Evolutionary conservation across 2,113 vertebrate genomes (phyloP).

Genomic region (Cnemophilus loriae): DNA sequence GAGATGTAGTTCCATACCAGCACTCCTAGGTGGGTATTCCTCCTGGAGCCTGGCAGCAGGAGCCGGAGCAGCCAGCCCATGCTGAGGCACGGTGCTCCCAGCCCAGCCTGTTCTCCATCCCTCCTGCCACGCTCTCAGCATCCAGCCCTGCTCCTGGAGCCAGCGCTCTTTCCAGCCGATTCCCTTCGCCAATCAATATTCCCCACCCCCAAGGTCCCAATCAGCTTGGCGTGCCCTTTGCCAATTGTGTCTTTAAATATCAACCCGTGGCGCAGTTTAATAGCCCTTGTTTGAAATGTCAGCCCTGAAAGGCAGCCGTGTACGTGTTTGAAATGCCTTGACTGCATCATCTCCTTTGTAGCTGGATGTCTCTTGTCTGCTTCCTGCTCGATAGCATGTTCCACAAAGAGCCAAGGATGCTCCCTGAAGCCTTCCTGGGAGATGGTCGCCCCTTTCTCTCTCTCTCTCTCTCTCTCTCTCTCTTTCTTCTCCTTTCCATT

Average conservation of each 20-base stretch:
- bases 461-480: background rate
- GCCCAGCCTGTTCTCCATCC: background rate
- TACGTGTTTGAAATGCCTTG: constrained; percentile 57
- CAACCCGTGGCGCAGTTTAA: background rate
- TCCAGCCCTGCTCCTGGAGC: background rate
- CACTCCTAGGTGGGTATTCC: background rate
- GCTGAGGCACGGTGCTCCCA: background rate
- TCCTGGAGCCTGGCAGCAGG: background rate
- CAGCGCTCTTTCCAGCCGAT: background rate
- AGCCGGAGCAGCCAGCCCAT: background rate
- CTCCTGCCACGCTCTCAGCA: background rate
- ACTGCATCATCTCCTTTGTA: constrained; percentile 34
- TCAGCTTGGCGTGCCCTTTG: constrained; percentile 38
- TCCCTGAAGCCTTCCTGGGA: constrained; percentile 43
- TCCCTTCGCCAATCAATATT: background rate
- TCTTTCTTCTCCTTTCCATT: background rate
- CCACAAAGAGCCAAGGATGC: constrained; percentile 40
- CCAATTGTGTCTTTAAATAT: constrained; percentile 51
- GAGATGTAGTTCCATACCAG: background rate
- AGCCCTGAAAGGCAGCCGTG: background rate
- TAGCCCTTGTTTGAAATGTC: constrained; percentile 49
- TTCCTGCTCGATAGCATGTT: constrained; percentile 53
- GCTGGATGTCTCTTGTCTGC: constrained; percentile 56
- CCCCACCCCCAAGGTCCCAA: background rate
- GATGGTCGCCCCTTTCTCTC: background rate